Evolutionary conservation across 2,888 invertebrate genomes (phyloP), one percentile per base, ranked within the genome.

Genomic region (Agrochola litura): DNA sequence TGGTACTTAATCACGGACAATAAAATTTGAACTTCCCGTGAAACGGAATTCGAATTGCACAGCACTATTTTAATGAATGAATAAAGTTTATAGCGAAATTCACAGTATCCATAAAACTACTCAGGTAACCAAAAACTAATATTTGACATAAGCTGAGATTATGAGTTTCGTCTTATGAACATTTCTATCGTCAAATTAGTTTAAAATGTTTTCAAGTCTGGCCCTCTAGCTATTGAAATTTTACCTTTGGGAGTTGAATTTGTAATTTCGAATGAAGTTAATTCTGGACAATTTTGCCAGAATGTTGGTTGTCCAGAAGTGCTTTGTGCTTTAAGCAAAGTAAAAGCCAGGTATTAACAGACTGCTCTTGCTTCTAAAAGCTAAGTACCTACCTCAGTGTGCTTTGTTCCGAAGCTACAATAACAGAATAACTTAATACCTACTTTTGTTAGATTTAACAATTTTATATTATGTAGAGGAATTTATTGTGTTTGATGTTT

Each of bases 121-220:
- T 58, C 63, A 71, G 65, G 37, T 78, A 68, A 56, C 64, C 22
- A 73, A 52, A 84, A 81, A 77, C 73, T 73, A 49, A 61, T 68
- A 73, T 61, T 37, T 46, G 37, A 58, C 65, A 66, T 60, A 73
- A 73, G 37, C n/a, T 41, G 6, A 49, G 67, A 60, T 71, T 72
- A 70, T 67, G 30, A 82, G 22, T 61, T 76, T 72, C 37, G 43
- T 71, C 64, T 82, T 46, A 10, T 41, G 43, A 82, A 58, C 19
- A 82, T 82, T 69, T 72, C 58, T 58, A 72, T 76, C 37, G 12
- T 5, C 22, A 72, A 82, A 82, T 85, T 76, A 69, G 68, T 85
- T 68, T 61, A 76, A 63, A 82, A 85, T 56, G 16, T 16, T 82
- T 61, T 68, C 16, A 54, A 75, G 68, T 85, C 64, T 85, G 41